A percentile compares a stretch with the other conserved stretches of the same genome.
Conservation (phyloP, 2,113 vertebrate genomes). For the Sorex fumeus region DNA sequence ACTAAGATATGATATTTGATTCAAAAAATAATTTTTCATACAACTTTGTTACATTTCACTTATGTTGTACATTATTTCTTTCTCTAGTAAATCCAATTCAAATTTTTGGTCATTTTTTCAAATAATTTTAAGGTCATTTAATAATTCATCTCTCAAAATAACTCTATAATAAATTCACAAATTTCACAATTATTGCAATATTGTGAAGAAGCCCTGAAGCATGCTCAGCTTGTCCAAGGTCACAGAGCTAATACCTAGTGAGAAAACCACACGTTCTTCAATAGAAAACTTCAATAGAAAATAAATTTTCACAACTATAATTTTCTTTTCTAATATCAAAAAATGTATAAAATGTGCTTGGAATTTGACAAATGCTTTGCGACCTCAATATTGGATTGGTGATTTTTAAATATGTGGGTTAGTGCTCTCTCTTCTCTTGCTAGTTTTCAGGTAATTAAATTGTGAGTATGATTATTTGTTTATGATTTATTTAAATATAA, state of each 20-base stretch:
- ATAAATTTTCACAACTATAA: not conserved
- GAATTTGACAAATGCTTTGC: not conserved
- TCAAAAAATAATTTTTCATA: not conserved
- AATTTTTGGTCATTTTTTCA: not conserved
- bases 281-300: not conserved
- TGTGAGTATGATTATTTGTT: not conserved
- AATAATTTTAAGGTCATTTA: constrained; percentile 41
- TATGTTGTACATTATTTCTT: not conserved
- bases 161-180: not conserved
- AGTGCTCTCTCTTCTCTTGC: not conserved
- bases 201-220: constrained; percentile 3
- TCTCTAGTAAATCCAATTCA: not conserved
- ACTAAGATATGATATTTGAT: not conserved
- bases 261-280: not conserved
- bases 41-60: not conserved
- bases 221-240: not conserved
- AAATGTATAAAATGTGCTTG: not conserved
- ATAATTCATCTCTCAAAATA: constrained; percentile 11
- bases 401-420: not conserved
- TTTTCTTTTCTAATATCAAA: not conserved
- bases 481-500: not conserved
- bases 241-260: not conserved
- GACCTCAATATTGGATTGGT: not conserved
- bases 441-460: not conserved
- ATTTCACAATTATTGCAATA: not conserved